phyloP scores from a whole-genome alignment of 2,888 invertebrate genomes.

The Lamellibrachia satsuma region DNA sequence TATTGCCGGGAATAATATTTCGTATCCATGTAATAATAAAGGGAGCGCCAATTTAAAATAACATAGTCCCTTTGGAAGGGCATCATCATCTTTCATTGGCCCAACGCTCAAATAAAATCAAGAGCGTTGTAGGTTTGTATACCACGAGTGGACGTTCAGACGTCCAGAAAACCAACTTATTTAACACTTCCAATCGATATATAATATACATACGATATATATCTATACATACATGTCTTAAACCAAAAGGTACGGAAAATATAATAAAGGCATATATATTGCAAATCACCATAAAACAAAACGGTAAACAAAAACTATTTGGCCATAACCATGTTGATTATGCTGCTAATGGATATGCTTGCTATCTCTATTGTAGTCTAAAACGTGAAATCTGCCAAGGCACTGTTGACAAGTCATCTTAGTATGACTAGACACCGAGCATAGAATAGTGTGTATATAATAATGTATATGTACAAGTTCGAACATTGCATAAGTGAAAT shows the following conservation, averaged over 20 bases:
- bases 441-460: constrained; percentile 22
- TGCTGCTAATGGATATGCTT: constrained; percentile 6
- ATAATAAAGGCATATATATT: neutral
- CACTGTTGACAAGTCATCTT: constrained; percentile 30
- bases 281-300: constrained; percentile 17
- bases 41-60: constrained; percentile 7
- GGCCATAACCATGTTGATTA: constrained; percentile 7
- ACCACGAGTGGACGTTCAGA: neutral
- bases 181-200: constrained; percentile 17
- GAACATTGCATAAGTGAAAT: constrained; percentile 17
- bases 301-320: constrained; percentile 13
- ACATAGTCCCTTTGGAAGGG: neutral
- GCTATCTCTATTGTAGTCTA: constrained; percentile 9
- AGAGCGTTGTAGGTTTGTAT: neutral
- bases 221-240: constrained; percentile 12
- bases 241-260: constrained; percentile 6
- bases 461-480: neutral
- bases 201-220: neutral
- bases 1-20: constrained; percentile 18
- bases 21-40: neutral
- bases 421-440: constrained; percentile 37
- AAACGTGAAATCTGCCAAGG: constrained; percentile 27
- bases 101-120: constrained; percentile 1
- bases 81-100: neutral
- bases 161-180: neutral